A percentile compares a stretch with the other conserved stretches of the same genome.
phyloP scores from a whole-genome alignment of 2,113 vertebrate species.

The Gallinago undulata region DNA sequence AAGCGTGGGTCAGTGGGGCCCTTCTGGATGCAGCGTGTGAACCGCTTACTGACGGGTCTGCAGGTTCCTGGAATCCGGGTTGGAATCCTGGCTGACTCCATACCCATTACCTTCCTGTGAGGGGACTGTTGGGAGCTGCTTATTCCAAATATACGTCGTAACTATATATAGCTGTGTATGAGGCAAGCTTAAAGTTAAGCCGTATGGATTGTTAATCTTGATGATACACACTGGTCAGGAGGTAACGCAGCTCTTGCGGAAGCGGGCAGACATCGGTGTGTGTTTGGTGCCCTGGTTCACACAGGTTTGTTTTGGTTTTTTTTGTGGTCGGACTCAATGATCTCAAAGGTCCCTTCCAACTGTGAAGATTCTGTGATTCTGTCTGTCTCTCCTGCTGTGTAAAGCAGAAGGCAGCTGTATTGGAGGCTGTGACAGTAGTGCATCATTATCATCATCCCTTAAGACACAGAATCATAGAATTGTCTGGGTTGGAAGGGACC shows the following conservation, averaged over 20 bases:
- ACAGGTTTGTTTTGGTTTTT: background rate
- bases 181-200: background rate
- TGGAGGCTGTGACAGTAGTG: background rate
- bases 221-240: rapidly evolving
- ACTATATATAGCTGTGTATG: rapidly evolving
- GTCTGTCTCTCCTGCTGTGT: background rate
- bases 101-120: no score
- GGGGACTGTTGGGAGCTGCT: background rate
- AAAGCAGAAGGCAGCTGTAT: rapidly evolving
- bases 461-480: background rate
- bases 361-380: no score
- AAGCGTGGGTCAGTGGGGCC: background rate
- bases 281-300: background rate
- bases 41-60: background rate
- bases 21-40: rapidly evolving
- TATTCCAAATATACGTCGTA: background rate
- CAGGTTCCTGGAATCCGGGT: rapidly evolving
- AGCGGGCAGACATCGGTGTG: rapidly evolving
- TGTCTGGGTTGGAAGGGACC: no score
- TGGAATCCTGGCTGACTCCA: background rate
- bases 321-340: no score
- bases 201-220: background rate
- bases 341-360: no score
- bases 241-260: rapidly evolving
- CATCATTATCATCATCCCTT: background rate